phyloP scores from a whole-genome alignment of 2,888 invertebrate species.

The Hirtodrosophila confusa region DNA sequence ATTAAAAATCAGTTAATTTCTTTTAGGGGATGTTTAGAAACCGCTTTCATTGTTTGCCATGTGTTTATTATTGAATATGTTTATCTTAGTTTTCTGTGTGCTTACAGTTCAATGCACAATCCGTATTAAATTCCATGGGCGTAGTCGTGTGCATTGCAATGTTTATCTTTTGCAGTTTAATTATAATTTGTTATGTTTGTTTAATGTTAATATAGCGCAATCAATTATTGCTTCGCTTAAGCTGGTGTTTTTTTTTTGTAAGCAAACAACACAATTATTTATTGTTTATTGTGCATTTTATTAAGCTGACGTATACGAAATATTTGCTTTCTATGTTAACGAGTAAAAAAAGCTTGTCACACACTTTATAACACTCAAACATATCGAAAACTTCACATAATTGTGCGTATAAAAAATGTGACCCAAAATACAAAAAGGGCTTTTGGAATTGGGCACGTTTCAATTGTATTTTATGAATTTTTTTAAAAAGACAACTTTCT shows the following conservation, averaged over 20 bases:
- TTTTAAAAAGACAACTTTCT: too few species aligned
- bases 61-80: slow-evolving; percentile 57
- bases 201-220: slow-evolving; percentile 63
- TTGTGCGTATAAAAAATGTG: too few species aligned
- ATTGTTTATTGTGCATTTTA: slow-evolving; percentile 26
- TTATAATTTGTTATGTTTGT: slow-evolving; percentile 64
- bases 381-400: too few species aligned
- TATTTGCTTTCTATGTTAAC: slow-evolving; percentile 34
- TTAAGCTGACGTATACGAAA: slow-evolving; percentile 32
- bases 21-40: slow-evolving; percentile 16
- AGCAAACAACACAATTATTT: slow-evolving; percentile 41
- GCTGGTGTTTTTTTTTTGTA: not conserved
- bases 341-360: too few species aligned
- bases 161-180: slow-evolving; percentile 53
- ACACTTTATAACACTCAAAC: not conserved
- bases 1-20: slow-evolving; percentile 2
- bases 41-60: slow-evolving; percentile 54
- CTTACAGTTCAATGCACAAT: slow-evolving; percentile 55
- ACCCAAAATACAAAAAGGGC: too few species aligned
- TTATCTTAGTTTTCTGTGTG: slow-evolving; percentile 60
- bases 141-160: slow-evolving; percentile 38
- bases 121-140: slow-evolving; percentile 30
- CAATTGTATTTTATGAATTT: too few species aligned
- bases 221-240: slow-evolving; percentile 40
- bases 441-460: too few species aligned